Evolutionary conservation across 2,113 vertebrate species (phyloP), one percentile per base, ranked within the genome.

Genomic region (Leptocoma aspasia): DNA sequence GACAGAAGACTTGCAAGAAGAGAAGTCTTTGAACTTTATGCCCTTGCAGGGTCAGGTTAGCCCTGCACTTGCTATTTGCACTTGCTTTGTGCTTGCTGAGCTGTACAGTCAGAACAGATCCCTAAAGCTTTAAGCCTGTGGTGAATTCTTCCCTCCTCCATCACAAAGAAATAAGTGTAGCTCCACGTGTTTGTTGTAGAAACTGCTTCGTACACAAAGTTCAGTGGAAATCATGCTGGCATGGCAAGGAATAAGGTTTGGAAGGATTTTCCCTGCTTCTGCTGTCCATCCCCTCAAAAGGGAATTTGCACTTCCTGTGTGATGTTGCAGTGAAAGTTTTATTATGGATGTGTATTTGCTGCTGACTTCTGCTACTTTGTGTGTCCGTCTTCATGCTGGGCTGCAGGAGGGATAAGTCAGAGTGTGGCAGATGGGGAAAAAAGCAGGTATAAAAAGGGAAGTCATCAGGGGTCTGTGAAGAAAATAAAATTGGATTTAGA

Each of bases 401-500:
- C 28, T 49, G 56, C 30, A 71, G 72, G 21, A 70, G 30, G 66
- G 16, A 78, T 50, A 27, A 52, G 35, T 39, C 50, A 89, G 76
- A 24, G 17, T 47, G 15, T 0, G 0, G 19, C 49, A 91, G 44
- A 52, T 71, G n/a, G 10, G 4, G 4, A 3, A 4, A 30, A 39
- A 33, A 44, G 11, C 52, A 53, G 14, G 13, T 33, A 45, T 13
- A 20, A 52, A 54, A 39, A 35, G 45, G 41, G 37, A 80, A 85
- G 39, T 63, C 47, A 68, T 35, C 22, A 27, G 68, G 63, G 31
- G 4, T n/a, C 45, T 75, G 53, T 27, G 45, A 68, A 44, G 59
- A 75, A n/a, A 79, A 52, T 4, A 26, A 49, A 69, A 35, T 15
- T 69, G 19, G 33, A 21, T 28, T 12, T 72, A n/a, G 45, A 88